Evolutionary conservation across 1,140 invertebrate genomes (phyloP).

Genomic region (Drosophila subpulchrella): DNA sequence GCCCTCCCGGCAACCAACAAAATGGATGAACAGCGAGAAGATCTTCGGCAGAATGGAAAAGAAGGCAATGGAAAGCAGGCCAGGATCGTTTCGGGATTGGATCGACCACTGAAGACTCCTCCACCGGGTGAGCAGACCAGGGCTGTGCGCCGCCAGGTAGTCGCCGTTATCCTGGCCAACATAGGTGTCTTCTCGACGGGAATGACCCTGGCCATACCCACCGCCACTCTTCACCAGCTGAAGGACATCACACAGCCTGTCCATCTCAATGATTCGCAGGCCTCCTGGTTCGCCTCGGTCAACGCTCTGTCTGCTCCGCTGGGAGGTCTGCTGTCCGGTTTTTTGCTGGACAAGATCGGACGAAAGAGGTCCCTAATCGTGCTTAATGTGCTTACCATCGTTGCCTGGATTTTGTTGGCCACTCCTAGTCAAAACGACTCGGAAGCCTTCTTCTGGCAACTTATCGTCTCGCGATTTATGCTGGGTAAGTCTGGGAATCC

Average conservation of each 20-base stretch:
- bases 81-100: conserved; percentile 54
- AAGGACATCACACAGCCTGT: conserved; percentile 46
- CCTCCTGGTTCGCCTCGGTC: conserved; percentile 79
- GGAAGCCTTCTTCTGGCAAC: conserved; percentile 55
- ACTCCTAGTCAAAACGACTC: conserved; percentile 42
- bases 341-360: conserved; percentile 73
- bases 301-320: conserved; percentile 75
- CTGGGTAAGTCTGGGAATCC: conserved; percentile 53
- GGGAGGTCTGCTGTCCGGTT: conserved; percentile 69
- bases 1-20: not conserved
- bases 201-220: conserved; percentile 70
- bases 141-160: conserved; percentile 65
- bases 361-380: conserved; percentile 71
- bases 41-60: conserved; percentile 1
- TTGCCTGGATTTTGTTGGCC: conserved; percentile 71
- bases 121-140: conserved; percentile 70
- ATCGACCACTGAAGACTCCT: conserved; percentile 36
- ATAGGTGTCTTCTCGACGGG: conserved; percentile 73
- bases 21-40: conserved; percentile 15
- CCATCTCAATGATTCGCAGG: conserved; percentile 50
- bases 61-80: conserved; percentile 30
- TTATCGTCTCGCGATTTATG: conserved; percentile 69
- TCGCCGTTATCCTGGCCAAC: conserved; percentile 76
- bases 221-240: conserved; percentile 62
- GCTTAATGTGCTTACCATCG: conserved; percentile 67